These are phyloP conservation scores for Paratrypauchen microcephalus DNA, from an alignment of 2,797 vertebrate genomes.

Conservation along the genomic window DNA sequence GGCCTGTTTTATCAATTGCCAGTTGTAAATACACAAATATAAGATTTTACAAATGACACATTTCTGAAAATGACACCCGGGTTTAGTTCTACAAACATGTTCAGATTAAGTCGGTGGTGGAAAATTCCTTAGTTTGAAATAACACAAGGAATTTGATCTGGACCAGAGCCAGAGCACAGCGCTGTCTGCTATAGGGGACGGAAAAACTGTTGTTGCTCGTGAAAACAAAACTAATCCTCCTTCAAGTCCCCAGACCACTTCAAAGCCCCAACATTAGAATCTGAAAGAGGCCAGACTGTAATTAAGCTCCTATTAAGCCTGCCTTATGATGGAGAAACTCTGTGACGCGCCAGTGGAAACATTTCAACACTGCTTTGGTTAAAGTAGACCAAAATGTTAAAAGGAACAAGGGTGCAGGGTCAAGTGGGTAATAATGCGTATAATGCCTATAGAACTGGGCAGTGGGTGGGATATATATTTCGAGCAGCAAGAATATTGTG, in stretches of 20 bases:
- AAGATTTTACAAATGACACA: conserved; percentile 26
- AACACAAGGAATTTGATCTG: conserved; percentile 78
- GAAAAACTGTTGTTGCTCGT: conserved; percentile 76
- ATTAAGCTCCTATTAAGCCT: conserved; percentile 79
- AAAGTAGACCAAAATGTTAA: conserved; percentile 56
- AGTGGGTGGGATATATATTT: neutral
- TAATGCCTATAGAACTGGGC: neutral
- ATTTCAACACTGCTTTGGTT: conserved; percentile 63
- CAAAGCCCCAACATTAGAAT: conserved; percentile 76
- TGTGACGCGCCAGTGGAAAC: conserved; percentile 78
- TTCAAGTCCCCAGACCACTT: conserved; percentile 72
- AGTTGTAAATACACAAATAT: conserved; percentile 4
- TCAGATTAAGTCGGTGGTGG: conserved; percentile 78
- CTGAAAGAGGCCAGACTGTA: conserved; percentile 72
- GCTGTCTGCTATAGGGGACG: conserved; percentile 63
- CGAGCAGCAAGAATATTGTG: neutral
- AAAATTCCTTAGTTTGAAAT: conserved; percentile 84
- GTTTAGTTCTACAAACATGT: conserved; percentile 57
- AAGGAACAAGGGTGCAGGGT: conserved; percentile 25
- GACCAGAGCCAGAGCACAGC: conserved; percentile 68
- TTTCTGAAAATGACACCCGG: conserved; percentile 17
- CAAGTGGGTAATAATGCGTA: conserved; percentile 15
- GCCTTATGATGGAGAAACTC: conserved; percentile 73
- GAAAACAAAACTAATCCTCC: conserved; percentile 76
- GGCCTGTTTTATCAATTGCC: conserved; percentile 14